Evolutionary conservation across 2,797 vertebrate species (phyloP).

Genomic region (Xenopus petersii): DNA sequence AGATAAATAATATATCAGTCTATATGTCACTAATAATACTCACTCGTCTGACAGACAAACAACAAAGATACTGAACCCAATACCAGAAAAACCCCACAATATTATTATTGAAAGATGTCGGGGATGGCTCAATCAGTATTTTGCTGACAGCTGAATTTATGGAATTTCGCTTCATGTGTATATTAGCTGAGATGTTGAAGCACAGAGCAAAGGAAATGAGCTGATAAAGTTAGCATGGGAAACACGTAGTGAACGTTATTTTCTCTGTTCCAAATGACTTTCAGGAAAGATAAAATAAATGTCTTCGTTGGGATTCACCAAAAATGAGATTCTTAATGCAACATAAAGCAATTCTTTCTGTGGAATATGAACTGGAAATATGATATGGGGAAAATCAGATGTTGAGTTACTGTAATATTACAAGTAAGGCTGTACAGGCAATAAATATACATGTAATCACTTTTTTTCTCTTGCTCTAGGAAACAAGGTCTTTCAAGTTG

Average conservation of each 20-base stretch:
- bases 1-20: no score
- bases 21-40: no score
- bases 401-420: not conserved
- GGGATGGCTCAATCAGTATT: not conserved
- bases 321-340: slow-evolving; percentile 18
- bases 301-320: not conserved
- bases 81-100: no score
- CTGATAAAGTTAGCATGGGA: not conserved
- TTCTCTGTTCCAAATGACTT: slow-evolving; percentile 25
- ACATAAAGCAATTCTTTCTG: slow-evolving; percentile 12
- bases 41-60: no score
- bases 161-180: not conserved
- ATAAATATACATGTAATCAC: slow-evolving; percentile 4
- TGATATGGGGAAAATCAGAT: not conserved
- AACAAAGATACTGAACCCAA: no score
- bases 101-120: no score
- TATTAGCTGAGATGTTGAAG: slow-evolving; percentile 18
- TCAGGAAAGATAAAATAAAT: slow-evolving; percentile 22
- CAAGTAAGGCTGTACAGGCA: not conserved
- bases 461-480: not conserved
- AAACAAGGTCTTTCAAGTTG: not conserved
- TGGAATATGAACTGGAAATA: slow-evolving; percentile 12
- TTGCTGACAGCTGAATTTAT: slow-evolving; percentile 30
- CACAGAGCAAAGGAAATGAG: slow-evolving; percentile 14
- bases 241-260: slow-evolving; percentile 18